Base-by-base conservation (phyloP, 2,888 invertebrate genomes). In the Sinopyrophorus schimmeli region DNA sequence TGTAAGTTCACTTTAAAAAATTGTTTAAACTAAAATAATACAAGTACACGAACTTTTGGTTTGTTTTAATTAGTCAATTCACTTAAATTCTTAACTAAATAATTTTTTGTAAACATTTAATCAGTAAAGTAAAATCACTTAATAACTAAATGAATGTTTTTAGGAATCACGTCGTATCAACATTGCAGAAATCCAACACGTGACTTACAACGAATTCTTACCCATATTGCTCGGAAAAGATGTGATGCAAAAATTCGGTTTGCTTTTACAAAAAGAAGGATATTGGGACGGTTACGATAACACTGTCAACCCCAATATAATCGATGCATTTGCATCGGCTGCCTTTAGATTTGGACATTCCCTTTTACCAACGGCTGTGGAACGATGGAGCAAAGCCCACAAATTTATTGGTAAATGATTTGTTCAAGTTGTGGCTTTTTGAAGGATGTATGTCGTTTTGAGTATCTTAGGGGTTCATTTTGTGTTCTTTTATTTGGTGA, bases 271-370 rank as follows among this genome's bases (percentile, higher is more conserved):
- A 58, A 92, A 91, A 76, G 82, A 91, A 67, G 84, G 84, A 21
- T 87, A 86, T 70, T 90, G 89, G 87, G 79, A 89, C 60, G 90
- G 89, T 16, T 92, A 92, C 64, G 92, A 93, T 69, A 64, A 81
- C 1, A 84, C 81, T 53, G 86, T 93, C 0, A 93, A 94, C 74
- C 92, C 93, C 0, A 87, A 89, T 58, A 89, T 93, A 15, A 84
- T 93, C 55, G 92, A 89, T 51, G 87, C 91, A 2, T 93, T 94
- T 68, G 87, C 92, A n/a, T 83, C 92, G 7, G 93, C 93, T 28
- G 93, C 93, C 6, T 94, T 92, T 74, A 81, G 94, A 63, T 93
- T 94, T 62, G 94, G 93, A 0, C 94, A 94, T 70, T 93, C 93
- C 0, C 74, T 94, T 10, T 72, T 94, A 52, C 93, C 93, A 5